Base-by-base conservation (phyloP, 2,888 invertebrate species). In the Chrysodeixis includens region DNA sequence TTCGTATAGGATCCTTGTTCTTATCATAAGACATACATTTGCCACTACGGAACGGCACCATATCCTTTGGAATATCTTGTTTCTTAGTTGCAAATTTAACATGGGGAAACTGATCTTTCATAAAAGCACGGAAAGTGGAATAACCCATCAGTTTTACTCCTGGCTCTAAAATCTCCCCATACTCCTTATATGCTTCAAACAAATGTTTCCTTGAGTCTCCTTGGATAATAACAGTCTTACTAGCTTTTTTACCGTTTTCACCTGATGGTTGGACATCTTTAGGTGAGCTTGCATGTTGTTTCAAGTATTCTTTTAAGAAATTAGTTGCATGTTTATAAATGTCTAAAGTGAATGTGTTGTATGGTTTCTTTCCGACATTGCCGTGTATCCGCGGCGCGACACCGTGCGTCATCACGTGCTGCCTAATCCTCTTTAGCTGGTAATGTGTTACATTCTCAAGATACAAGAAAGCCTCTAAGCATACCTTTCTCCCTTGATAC, bases 21-120 rank as follows among this genome's bases (percentile, higher is more conserved):
- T 95, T 95, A 73, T 95, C 95, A 69, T 95, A 95, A 0, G 88
- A 77, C 95, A 95, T 95, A 78, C 95, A 95, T 78, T 95, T 95
- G n/a, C 95, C 95, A 70, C 95, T 95, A 62, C 95, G 94, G 89
- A 95, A 95, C 4, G 95, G 95, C 62, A 95, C 91, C 88, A 93
- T 87, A 22, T 95, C 95, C 81, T 95, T 95, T 5, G 93, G 90
- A 61, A 94, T 76, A 62, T 95, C 93, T 71, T 94, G 92, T 76
- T 94, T 95, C 82, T 96, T 96, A 0, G 96, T 96, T 70, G 97
- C 97, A 84, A 97, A 97, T 85, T 97, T 97, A 5, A 97, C 97
- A 81, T 97, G 96, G 0, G 97, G 97, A 88, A 97, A 97, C 85
- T 97, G 97, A 81, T 97, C 97, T 86, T 97, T 97, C 96, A 97